A percentile compares a stretch with the other conserved stretches of the same genome.
phyloP scores from a whole-genome alignment of 2,797 vertebrate species.

The Synaphobranchus kaupii region DNA sequence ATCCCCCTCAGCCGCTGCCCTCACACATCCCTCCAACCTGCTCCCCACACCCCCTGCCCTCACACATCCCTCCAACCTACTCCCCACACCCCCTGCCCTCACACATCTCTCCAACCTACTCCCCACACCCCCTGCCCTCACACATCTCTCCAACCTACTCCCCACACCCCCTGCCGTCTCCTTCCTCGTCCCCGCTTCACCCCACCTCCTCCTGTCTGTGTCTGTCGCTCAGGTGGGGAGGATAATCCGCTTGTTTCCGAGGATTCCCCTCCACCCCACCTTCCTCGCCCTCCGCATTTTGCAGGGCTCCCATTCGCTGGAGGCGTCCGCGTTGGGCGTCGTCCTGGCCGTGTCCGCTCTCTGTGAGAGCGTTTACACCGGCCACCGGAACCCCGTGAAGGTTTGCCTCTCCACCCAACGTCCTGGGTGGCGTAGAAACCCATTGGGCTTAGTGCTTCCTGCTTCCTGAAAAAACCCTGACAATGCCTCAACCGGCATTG shows the following conservation, averaged over 20 bases:
- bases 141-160: neutral
- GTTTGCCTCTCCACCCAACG: slow-evolving; percentile 74
- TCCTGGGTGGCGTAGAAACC: slow-evolving; percentile 59
- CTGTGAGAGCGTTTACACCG: slow-evolving; percentile 80
- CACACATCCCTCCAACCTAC: neutral
- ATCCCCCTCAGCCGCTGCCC: neutral
- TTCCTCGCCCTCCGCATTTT: slow-evolving; percentile 79
- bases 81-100: neutral
- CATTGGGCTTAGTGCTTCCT: slow-evolving; percentile 61
- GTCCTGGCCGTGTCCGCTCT: slow-evolving; percentile 83
- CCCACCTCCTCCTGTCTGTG: slow-evolving; percentile 49
- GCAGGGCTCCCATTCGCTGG: slow-evolving; percentile 80
- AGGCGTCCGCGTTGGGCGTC: slow-evolving; percentile 80
- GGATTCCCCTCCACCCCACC: slow-evolving; percentile 64
- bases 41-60: neutral
- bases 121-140: neutral
- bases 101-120: neutral
- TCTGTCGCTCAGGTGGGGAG: slow-evolving; percentile 82
- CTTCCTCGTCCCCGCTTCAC: neutral
- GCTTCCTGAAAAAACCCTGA: slow-evolving; percentile 56
- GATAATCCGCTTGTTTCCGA: slow-evolving; percentile 55
- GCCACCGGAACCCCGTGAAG: slow-evolving; percentile 78
- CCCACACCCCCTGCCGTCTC: neutral
- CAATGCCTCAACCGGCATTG: slow-evolving; percentile 58
- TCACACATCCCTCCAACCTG: neutral